Conservation (phyloP, 2,888 invertebrate genomes). For the Cryptus viduatorius region DNA sequence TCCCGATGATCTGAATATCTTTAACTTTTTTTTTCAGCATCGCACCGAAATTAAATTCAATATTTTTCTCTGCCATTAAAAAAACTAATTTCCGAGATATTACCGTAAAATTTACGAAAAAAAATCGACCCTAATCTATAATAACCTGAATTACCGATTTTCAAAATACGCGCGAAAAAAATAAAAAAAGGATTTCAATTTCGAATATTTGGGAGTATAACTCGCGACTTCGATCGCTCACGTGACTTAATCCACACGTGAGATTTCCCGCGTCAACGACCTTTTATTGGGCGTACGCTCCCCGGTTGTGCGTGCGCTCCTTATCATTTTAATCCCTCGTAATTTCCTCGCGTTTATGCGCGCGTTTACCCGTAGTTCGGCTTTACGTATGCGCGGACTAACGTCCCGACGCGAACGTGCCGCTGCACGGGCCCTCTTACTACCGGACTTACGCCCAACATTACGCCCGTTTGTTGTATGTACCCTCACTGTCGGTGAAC, state of each 20-base stretch:
- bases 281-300: slow-evolving; percentile 73
- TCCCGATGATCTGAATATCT: not conserved
- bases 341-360: slow-evolving; percentile 73
- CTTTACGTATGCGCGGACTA: slow-evolving; percentile 63
- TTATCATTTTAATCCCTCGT: slow-evolving; percentile 78
- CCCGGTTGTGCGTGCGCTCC: slow-evolving; percentile 67
- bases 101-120: no score
- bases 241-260: slow-evolving; percentile 52
- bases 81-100: not conserved
- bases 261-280: slow-evolving; percentile 74
- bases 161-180: not conserved
- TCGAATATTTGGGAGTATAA: slow-evolving; percentile 53
- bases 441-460: slow-evolving; percentile 66
- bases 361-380: slow-evolving; percentile 46
- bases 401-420: slow-evolving; percentile 58
- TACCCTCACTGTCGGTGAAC: slow-evolving; percentile 70
- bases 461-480: slow-evolving; percentile 51
- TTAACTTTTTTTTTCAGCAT: not conserved
- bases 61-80: not conserved
- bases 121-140: no score
- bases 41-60: not conserved
- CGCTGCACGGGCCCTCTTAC: slow-evolving; percentile 40
- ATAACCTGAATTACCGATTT: no score
- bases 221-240: slow-evolving; percentile 21
- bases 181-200: slow-evolving; percentile 46